Evolutionary conservation across 2,888 invertebrate species (phyloP).

Genomic region (Clostera curtula): DNA sequence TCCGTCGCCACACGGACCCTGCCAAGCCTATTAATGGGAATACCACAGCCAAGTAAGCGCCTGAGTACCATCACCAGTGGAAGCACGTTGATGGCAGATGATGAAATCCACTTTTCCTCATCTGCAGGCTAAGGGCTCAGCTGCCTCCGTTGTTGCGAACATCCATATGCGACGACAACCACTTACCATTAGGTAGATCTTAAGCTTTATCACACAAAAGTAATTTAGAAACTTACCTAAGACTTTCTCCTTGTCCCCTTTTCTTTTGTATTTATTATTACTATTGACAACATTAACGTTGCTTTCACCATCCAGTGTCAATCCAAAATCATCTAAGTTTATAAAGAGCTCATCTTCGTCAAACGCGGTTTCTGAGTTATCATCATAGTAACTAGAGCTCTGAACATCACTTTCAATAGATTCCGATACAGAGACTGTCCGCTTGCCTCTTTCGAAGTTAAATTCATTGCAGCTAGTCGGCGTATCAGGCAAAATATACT

Average conservation of each 20-base stretch:
- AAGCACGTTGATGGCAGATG: no score
- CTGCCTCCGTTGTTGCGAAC: no score
- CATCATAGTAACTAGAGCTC: constrained; percentile 58
- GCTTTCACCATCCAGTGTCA: constrained; percentile 48
- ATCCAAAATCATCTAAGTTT: constrained; percentile 62
- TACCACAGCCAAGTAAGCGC: no score
- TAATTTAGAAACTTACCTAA: constrained; percentile 37
- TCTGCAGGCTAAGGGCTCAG: no score
- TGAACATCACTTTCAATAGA: constrained; percentile 64
- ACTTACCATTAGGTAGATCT: no score
- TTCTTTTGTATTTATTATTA: constrained; percentile 17
- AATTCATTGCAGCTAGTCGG: constrained; percentile 64
- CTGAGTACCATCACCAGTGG: no score
- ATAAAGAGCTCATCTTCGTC: constrained; percentile 66
- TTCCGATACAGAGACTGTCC: constrained; percentile 58
- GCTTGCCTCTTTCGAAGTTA: constrained; percentile 46
- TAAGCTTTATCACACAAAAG: no score
- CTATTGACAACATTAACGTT: constrained; percentile 25
- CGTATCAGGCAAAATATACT: constrained; percentile 56
- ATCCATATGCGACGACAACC: no score
- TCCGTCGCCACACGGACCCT: no score
- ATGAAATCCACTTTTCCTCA: no score
- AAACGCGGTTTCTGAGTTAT: constrained; percentile 52
- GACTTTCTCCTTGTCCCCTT: constrained; percentile 47
- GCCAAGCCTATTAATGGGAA: no score